Percentiles rank a stretch among this genome's conserved stretches.
These are phyloP conservation scores for Lysandra bellargus DNA, from an alignment of 2,888 invertebrate genomes.

Conservation along the genomic window DNA sequence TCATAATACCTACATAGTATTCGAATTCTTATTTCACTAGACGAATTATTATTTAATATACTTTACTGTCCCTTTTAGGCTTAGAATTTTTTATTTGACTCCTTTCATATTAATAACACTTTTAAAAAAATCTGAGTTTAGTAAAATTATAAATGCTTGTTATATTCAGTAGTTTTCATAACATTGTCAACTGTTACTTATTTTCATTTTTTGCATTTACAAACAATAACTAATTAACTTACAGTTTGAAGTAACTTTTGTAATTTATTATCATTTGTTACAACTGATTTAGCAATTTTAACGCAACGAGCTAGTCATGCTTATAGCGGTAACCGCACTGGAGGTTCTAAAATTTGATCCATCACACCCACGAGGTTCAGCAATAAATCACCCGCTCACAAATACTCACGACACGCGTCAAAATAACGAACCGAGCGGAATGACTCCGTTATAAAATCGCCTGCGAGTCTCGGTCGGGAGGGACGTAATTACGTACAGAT, in stretches of 20 bases:
- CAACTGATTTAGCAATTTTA: slow-evolving; percentile 20
- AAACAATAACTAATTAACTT: not conserved
- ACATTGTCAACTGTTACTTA: not conserved
- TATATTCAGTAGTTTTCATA: not conserved
- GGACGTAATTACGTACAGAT: slow-evolving; percentile 65
- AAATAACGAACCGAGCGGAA: slow-evolving; percentile 55
- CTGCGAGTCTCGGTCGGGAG: slow-evolving; percentile 66
- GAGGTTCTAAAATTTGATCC: slow-evolving; percentile 62
- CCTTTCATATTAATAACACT: too few species aligned
- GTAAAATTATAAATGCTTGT: not conserved
- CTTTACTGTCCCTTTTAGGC: too few species aligned
- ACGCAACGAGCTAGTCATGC: slow-evolving; percentile 18
- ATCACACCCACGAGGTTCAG: slow-evolving; percentile 61
- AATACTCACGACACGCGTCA: slow-evolving; percentile 60
- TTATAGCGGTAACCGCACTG: slow-evolving; percentile 33
- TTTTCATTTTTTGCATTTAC: not conserved
- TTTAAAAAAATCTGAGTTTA: too few species aligned
- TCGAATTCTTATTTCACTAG: too few species aligned
- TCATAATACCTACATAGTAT: too few species aligned
- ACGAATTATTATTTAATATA: too few species aligned
- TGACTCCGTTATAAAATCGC: slow-evolving; percentile 64
- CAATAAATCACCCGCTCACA: slow-evolving; percentile 69
- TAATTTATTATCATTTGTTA: slow-evolving; percentile 1
- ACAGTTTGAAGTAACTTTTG: not conserved
- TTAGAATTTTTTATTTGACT: too few species aligned